Base-by-base conservation (phyloP, 2,888 invertebrate genomes). In the Agrochola circellaris region DNA sequence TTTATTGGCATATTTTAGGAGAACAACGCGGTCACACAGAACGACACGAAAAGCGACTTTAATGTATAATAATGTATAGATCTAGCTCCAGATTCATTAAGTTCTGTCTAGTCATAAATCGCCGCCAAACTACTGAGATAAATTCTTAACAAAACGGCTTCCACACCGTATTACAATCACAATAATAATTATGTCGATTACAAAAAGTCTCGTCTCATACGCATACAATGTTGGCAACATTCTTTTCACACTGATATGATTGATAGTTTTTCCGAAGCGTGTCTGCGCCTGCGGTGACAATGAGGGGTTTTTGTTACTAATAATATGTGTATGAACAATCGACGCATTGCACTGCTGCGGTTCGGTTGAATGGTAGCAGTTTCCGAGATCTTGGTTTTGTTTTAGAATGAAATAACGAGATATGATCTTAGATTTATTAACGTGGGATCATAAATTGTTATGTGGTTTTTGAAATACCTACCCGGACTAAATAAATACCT, bases 181-280 rank as follows among this genome's bases (percentile, higher is more conserved):
- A 86, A 77, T 81, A 82, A 84, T 88, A 82, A 87, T 88, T 70
- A 85, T 72, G 54, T 77, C 30, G 51, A n/a, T 64, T 13, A 68
- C 58, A 88, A 89, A 87, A 88, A 88, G 15, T 61, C 13, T 23
- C 51, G 76, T 87, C 73, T 64, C 85, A 76, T 82, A 83, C 74
- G 23, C n/a, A 75, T 38, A 89, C 88, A 90, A 89, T 90, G 89
- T 82, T 75, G 81, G 56, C 77, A 78, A 81, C 84, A 87, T 87
- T 86, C 76, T 84, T 87, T 86, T 90, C 89, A 82, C 86, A 90
- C 82, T 88, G 51, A 51, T 51, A 51, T 9, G 51, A 51, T 51
- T 51, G 66, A 66, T 48, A 42, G 82, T 85, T 89, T 89, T 90
- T 88, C 82, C 72, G 68, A 54, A 82, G 64, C 70, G 42, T 71